Evolutionary conservation across 2,113 vertebrate species (phyloP).

Genomic region (Daboia siamensis): DNA sequence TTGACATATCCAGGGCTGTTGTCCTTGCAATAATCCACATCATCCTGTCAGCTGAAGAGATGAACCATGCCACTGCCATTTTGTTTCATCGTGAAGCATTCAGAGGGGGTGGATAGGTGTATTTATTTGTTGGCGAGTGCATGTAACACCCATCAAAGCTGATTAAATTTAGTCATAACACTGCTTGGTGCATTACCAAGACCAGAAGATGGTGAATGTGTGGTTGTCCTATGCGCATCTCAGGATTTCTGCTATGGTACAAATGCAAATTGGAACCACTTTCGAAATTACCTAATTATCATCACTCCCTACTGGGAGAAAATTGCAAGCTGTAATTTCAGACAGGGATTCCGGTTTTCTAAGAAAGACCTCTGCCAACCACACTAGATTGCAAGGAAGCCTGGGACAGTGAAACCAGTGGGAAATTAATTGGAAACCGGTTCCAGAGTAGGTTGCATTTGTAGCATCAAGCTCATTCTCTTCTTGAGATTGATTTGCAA

Average conservation of each 20-base stretch:
- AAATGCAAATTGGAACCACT: neutral
- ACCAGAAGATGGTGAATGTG: constrained; percentile 14
- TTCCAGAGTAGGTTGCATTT: neutral
- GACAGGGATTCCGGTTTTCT: neutral
- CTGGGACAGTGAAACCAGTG: neutral
- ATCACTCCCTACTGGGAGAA: neutral
- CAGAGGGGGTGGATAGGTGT: constrained; percentile 73
- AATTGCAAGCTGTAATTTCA: neutral
- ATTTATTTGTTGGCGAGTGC: constrained; percentile 69
- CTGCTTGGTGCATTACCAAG: constrained; percentile 45
- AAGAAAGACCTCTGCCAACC: neutral
- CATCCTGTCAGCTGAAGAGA: constrained; percentile 90
- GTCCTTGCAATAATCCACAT: constrained; percentile 96
- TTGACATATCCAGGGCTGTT: constrained; percentile 93
- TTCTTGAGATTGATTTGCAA: neutral
- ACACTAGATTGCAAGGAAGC: neutral
- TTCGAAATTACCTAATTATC: neutral
- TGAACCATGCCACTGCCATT: constrained; percentile 84
- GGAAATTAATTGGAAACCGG: neutral
- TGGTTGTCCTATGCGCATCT: no score
- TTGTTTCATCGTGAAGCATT: constrained; percentile 84
- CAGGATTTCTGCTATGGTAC: neutral
- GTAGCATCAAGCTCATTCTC: neutral
- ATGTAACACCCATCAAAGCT: constrained; percentile 68
- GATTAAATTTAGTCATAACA: constrained; percentile 69